Conservation (phyloP, 2,797 vertebrate species). For the Crypturellus tataupa region DNA sequence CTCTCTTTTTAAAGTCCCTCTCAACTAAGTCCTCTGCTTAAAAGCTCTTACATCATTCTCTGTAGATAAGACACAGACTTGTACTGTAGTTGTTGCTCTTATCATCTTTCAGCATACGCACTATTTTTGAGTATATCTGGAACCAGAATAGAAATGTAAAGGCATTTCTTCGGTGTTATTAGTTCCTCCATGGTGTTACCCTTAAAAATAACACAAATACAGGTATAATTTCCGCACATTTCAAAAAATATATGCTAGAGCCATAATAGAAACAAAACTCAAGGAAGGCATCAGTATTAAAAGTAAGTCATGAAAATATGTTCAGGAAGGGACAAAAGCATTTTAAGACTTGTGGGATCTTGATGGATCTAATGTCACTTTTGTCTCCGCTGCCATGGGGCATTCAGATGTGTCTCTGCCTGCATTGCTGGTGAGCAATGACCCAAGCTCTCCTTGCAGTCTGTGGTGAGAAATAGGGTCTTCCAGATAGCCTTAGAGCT, state of each 20-base stretch:
- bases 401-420: not conserved
- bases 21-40: not conserved
- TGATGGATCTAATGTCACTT: not conserved
- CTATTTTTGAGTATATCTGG: not conserved
- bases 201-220: not conserved
- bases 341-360: not conserved
- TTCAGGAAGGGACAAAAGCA: not conserved
- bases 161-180: not conserved
- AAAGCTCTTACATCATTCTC: not conserved
- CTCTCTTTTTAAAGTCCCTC: not conserved
- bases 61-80: conserved; percentile 36
- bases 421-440: not conserved
- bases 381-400: not conserved
- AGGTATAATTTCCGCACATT: not conserved
- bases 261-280: not conserved
- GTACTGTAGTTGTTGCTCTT: not conserved
- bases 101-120: conserved; percentile 36
- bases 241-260: not conserved
- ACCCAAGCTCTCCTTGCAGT: not conserved
- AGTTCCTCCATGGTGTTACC: not conserved
- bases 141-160: not conserved
- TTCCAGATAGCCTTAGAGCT: not conserved
- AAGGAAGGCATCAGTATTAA: not conserved
- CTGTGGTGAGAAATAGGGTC: not conserved
- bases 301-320: not conserved